Evolutionary conservation across 2,113 vertebrate genomes (phyloP).

Genomic region (Amphilophus citrinellus): DNA sequence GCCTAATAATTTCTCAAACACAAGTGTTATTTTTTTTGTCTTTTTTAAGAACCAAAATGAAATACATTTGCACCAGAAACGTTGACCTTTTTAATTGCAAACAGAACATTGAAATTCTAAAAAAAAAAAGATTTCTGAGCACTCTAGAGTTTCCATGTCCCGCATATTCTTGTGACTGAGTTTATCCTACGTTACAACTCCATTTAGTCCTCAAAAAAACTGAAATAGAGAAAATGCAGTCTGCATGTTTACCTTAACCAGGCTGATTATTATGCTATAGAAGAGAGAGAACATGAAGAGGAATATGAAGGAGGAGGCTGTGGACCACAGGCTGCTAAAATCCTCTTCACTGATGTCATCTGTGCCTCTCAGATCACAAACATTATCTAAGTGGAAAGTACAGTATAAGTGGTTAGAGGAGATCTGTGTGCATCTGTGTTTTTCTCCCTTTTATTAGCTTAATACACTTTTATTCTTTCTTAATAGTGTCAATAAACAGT

Average conservation of each 20-base stretch:
- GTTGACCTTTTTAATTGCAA: no score
- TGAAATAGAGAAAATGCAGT: neutral
- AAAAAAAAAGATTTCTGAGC: no score
- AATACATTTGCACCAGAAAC: no score
- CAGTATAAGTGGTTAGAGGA: slow-evolving; percentile 1
- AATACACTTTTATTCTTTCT: neutral
- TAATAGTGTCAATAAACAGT: no score
- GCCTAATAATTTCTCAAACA: neutral
- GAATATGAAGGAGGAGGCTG: slow-evolving; percentile 34
- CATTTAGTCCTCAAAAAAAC: neutral
- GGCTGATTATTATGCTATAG: no score
- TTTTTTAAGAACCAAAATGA: no score
- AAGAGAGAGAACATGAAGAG: slow-evolving; percentile 60
- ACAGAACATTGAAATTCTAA: no score
- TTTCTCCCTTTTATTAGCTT: neutral
- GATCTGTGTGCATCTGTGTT: neutral
- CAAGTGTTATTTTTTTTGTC: neutral
- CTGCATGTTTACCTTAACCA: slow-evolving; percentile 50
- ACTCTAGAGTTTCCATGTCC: neutral
- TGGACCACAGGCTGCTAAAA: slow-evolving; percentile 54
- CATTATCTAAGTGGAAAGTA: slow-evolving; percentile 1
- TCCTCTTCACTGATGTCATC: slow-evolving; percentile 10
- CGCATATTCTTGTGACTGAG: neutral
- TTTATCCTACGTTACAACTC: neutral
- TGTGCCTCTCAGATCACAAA: neutral